Percentiles rank a stretch among this genome's conserved stretches.
phyloP scores from a whole-genome alignment of 64 coral and sea anemone species.

The Porites lutea region DNA sequence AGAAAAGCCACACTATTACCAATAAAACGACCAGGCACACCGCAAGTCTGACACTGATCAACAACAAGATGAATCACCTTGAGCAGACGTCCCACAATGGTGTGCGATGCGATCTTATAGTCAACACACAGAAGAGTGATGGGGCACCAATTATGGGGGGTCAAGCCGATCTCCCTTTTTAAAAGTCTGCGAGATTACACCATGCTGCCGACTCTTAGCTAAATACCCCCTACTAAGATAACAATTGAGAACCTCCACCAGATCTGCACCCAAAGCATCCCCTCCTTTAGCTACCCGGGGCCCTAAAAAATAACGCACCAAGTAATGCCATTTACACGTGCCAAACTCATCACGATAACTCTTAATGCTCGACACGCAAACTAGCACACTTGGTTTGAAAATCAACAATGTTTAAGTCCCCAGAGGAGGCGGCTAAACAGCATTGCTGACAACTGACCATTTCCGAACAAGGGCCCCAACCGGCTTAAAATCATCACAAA shows the following conservation, averaged over 20 bases:
- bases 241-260: constrained; percentile 41
- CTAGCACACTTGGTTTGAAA: too few species aligned
- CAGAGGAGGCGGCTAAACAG: too few species aligned
- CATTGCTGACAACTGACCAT: too few species aligned
- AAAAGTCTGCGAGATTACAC: not conserved
- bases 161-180: constrained; percentile 30
- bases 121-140: constrained; percentile 9
- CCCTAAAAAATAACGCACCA: too few species aligned
- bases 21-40: constrained; percentile 45
- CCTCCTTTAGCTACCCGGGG: not conserved
- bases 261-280: not conserved
- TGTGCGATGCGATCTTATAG: not conserved
- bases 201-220: not conserved
- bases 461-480: too few species aligned
- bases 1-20: constrained; percentile 35
- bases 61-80: constrained; percentile 15
- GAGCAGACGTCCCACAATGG: not conserved
- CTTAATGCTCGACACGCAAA: too few species aligned
- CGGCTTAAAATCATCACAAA: too few species aligned
- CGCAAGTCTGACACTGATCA: constrained; percentile 44
- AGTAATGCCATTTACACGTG: too few species aligned
- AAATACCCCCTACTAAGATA: not conserved
- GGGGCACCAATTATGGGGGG: not conserved
- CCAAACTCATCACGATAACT: too few species aligned
- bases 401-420: too few species aligned